phyloP scores from a whole-genome alignment of 2,113 vertebrate genomes.

The Centropus bengalensis region DNA sequence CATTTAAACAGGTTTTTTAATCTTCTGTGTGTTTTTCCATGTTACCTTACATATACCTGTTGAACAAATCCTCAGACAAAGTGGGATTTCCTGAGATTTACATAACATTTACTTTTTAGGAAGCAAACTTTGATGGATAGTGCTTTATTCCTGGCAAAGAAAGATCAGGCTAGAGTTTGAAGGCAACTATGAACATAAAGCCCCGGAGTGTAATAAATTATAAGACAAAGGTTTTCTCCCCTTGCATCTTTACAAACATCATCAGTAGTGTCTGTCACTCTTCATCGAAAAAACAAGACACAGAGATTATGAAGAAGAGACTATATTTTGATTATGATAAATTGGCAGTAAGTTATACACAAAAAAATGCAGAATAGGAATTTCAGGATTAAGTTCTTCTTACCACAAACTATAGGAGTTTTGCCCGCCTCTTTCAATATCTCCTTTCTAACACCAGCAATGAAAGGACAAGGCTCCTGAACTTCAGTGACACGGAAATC shows the following conservation, averaged over 20 bases:
- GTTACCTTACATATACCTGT: not conserved
- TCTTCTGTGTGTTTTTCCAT: not conserved
- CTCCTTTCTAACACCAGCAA: not conserved
- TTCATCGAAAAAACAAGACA: not conserved
- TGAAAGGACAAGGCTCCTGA: not conserved
- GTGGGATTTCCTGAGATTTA: constrained; percentile 45
- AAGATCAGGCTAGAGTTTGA: not conserved
- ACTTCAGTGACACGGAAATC: not conserved
- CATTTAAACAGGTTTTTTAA: not conserved
- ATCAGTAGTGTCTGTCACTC: not conserved
- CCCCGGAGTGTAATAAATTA: not conserved
- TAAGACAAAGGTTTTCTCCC: not conserved
- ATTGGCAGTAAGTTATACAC: accelerated
- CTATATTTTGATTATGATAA: not conserved
- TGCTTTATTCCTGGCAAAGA: not conserved
- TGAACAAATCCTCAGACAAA: constrained; percentile 39
- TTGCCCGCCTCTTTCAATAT: not conserved
- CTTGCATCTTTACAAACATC: not conserved
- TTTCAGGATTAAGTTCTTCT: not conserved
- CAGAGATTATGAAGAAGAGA: not conserved
- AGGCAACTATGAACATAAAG: not conserved
- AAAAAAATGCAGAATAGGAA: not conserved
- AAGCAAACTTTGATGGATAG: not conserved
- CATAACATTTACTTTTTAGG: not conserved
- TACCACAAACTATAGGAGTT: accelerated